Percentiles rank a stretch among this genome's conserved stretches.
These are phyloP conservation scores for Drosophila atripex DNA, from an alignment of 2,888 invertebrate species.

Conservation along the genomic window DNA sequence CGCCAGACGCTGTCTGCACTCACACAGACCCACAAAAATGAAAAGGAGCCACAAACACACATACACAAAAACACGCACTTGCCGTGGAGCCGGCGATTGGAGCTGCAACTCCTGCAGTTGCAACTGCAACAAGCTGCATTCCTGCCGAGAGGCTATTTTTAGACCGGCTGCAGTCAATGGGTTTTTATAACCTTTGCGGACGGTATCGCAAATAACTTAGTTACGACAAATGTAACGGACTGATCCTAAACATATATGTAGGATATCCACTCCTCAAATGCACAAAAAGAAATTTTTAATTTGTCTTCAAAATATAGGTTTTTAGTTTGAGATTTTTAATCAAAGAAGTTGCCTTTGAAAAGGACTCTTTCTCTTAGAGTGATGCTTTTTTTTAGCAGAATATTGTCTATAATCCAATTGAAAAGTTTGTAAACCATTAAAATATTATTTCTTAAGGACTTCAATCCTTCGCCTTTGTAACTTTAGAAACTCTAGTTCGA, in stretches of 20 bases:
- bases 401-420: too few relatives aligned
- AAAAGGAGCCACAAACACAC: constrained; percentile 16
- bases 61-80: constrained; percentile 35
- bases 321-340: too few relatives aligned
- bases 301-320: neutral
- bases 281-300: constrained; percentile 23
- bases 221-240: constrained; percentile 39
- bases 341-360: too few relatives aligned
- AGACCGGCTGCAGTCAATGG: constrained; percentile 67
- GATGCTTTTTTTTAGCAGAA: too few relatives aligned
- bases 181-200: constrained; percentile 46
- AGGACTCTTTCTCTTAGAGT: too few relatives aligned
- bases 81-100: constrained; percentile 22
- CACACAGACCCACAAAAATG: constrained; percentile 32
- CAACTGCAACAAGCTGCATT: constrained; percentile 64
- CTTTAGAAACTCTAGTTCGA: too few relatives aligned
- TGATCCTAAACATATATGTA: constrained; percentile 8
- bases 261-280: neutral
- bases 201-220: constrained; percentile 37
- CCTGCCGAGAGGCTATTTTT: constrained; percentile 73
- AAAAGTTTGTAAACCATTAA: too few relatives aligned
- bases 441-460: too few relatives aligned
- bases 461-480: too few relatives aligned
- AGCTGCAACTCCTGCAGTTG: constrained; percentile 24
- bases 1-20: constrained; percentile 65